A percentile compares a stretch with the other conserved stretches of the same genome.
phyloP scores from a whole-genome alignment of 2,797 vertebrate species.

The Monodelphis domestica region DNA sequence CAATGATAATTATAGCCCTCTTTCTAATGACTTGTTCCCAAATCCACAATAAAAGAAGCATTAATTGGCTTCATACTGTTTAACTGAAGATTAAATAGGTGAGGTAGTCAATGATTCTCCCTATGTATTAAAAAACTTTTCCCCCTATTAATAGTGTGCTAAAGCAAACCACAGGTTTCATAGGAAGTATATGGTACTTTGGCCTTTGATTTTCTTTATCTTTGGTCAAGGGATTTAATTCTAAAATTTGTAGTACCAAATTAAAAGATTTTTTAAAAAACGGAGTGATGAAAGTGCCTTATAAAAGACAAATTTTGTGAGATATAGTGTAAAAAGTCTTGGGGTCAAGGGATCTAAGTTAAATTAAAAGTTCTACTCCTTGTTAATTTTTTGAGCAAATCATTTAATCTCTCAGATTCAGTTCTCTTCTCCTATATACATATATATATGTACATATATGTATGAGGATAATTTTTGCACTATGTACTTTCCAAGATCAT shows the following conservation, averaged over 20 bases:
- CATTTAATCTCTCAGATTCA: background rate
- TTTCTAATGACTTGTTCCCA: slow-evolving; percentile 25
- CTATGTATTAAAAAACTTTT: background rate
- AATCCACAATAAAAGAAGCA: slow-evolving; percentile 1
- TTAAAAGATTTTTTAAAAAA: slow-evolving; percentile 36
- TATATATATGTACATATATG: background rate
- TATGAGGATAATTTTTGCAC: background rate
- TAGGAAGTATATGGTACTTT: slow-evolving; percentile 14
- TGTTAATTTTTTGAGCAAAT: background rate
- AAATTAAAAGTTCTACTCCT: background rate
- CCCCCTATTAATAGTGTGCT: background rate
- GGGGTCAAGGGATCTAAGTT: background rate
- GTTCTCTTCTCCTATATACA: background rate
- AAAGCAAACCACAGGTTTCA: background rate
- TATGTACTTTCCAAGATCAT: background rate
- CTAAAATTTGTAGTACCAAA: slow-evolving; percentile 20
- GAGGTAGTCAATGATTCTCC: background rate
- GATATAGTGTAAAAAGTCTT: background rate
- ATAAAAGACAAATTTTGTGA: background rate
- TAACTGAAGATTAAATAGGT: background rate
- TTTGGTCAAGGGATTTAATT: slow-evolving; percentile 57
- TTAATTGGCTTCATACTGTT: slow-evolving; percentile 16
- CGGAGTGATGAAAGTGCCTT: background rate
- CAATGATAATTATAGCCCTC: background rate
- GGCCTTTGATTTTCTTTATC: slow-evolving; percentile 36